phyloP scores from a whole-genome alignment of 2,797 vertebrate species.

The Garrulus glandarius region DNA sequence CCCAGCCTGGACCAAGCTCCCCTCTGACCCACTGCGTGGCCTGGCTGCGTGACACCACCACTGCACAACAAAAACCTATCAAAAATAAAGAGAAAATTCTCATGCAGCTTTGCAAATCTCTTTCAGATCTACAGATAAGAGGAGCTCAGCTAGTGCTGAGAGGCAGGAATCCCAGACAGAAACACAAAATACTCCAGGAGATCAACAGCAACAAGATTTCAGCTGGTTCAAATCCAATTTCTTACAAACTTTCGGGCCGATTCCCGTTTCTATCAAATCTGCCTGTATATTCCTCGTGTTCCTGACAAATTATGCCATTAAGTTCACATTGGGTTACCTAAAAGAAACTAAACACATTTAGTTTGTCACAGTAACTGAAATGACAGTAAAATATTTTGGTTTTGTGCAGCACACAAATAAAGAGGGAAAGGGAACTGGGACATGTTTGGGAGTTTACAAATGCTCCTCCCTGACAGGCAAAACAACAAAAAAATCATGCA shows the following conservation, averaged over 20 bases:
- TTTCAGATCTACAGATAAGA: neutral
- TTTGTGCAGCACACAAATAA: neutral
- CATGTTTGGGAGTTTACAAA: neutral
- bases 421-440: neutral
- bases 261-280: slow-evolving; percentile 14
- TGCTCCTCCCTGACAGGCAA: slow-evolving; percentile 9
- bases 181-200: neutral
- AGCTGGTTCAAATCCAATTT: slow-evolving; percentile 10
- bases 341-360: neutral
- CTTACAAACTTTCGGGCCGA: neutral
- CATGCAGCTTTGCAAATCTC: neutral
- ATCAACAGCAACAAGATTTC: slow-evolving; percentile 15
- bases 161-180: neutral
- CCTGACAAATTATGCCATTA: neutral
- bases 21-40: neutral
- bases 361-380: neutral
- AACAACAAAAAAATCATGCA: neutral
- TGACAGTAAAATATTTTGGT: slow-evolving; percentile 19
- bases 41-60: neutral
- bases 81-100: neutral
- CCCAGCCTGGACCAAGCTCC: neutral
- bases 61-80: neutral
- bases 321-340: slow-evolving; percentile 9
- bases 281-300: neutral
- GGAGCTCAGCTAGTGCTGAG: neutral